These are phyloP conservation scores for Poeciliopsis turneri DNA, from an alignment of 2,797 vertebrate genomes.

Conservation along the genomic window DNA sequence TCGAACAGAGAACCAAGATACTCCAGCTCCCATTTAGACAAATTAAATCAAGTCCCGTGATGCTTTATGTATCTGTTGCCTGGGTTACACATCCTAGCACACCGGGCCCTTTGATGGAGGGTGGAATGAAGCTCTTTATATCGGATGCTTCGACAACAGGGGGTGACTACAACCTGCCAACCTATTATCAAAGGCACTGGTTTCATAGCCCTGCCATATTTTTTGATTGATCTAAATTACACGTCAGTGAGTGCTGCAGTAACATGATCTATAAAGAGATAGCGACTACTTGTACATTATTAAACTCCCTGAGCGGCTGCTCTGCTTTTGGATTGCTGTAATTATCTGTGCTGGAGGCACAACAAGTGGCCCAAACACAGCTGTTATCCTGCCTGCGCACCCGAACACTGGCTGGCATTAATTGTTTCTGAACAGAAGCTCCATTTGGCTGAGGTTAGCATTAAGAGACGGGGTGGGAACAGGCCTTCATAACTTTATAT, in stretches of 20 bases:
- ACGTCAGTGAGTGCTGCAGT: conserved; percentile 80
- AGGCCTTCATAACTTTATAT: conserved; percentile 57
- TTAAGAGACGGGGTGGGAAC: conserved; percentile 55
- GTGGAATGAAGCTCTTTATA: conserved; percentile 79
- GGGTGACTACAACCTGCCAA: conserved; percentile 82
- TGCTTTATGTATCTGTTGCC: conserved; percentile 80
- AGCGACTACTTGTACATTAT: conserved; percentile 85
- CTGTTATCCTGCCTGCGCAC: conserved; percentile 80
- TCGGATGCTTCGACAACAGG: conserved; percentile 77
- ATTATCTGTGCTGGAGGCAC: conserved; percentile 84
- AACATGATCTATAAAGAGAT: conserved; percentile 84
- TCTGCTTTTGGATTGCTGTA: conserved; percentile 85
- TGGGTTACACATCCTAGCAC: conserved; percentile 78
- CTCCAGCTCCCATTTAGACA: conserved; percentile 82
- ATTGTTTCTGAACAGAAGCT: conserved; percentile 83
- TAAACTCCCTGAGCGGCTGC: conserved; percentile 83
- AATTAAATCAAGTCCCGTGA: conserved; percentile 85
- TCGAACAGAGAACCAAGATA: conserved; percentile 83
- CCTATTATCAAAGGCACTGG: conserved; percentile 81
- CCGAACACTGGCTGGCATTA: conserved; percentile 73
- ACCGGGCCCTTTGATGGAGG: conserved; percentile 78
- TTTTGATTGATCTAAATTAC: conserved; percentile 87
- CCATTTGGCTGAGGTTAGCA: conserved; percentile 75
- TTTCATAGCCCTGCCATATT: conserved; percentile 81
- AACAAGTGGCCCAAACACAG: conserved; percentile 87